Conservation (phyloP, 1,140 invertebrate species). For the Bombus fervidus region DNA sequence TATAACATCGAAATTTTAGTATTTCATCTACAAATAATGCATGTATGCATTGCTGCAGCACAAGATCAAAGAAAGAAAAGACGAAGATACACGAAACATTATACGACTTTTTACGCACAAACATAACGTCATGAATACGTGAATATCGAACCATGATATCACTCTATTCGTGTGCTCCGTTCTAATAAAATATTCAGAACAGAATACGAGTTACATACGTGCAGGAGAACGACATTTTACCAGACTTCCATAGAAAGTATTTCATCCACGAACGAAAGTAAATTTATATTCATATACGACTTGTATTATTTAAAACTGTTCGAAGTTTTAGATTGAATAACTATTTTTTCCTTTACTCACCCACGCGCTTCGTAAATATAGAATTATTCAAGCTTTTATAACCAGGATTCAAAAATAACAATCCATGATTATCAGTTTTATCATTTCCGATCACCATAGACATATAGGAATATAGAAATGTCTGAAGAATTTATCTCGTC, state of each 20-base stretch:
- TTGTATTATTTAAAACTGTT: not conserved
- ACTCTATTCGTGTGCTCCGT: conserved; percentile 11
- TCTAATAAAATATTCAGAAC: too few relatives aligned
- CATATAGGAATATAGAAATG: too few relatives aligned
- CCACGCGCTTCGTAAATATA: not conserved
- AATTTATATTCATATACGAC: conserved; percentile 27
- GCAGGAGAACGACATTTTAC: too few relatives aligned
- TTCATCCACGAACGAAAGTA: too few relatives aligned
- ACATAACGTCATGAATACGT: not conserved
- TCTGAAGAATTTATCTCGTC: too few relatives aligned
- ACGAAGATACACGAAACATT: too few relatives aligned
- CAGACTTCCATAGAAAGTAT: too few relatives aligned
- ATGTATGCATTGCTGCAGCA: not conserved
- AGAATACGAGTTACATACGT: not conserved
- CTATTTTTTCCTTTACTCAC: not conserved
- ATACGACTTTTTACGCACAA: too few relatives aligned
- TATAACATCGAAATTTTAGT: not conserved
- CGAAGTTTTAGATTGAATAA: not conserved
- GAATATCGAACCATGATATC: conserved; percentile 8
- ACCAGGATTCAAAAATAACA: not conserved
- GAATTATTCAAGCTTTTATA: not conserved
- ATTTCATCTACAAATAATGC: not conserved
- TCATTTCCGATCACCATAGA: too few relatives aligned
- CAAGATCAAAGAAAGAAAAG: too few relatives aligned
- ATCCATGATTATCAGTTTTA: too few relatives aligned